Evolutionary conservation across 2,888 invertebrate genomes (phyloP).

Genomic region (Lamellibrachia satsuma): DNA sequence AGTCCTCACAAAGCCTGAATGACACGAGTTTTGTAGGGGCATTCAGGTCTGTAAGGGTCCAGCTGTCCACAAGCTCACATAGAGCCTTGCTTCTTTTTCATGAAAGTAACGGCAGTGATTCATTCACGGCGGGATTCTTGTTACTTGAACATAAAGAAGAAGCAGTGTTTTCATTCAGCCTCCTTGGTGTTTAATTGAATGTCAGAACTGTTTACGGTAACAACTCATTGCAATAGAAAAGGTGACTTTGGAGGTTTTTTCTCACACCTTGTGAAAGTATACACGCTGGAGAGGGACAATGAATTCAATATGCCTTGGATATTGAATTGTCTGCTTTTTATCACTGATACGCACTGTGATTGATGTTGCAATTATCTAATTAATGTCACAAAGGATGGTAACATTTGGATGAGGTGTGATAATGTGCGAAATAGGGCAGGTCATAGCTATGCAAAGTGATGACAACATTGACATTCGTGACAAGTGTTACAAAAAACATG

Average conservation of each 20-base stretch:
- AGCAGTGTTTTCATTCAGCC: not conserved
- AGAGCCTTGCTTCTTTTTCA: not conserved
- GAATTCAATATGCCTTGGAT: not conserved
- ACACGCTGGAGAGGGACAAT: not conserved
- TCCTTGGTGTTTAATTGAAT: not conserved
- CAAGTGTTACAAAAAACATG: not conserved
- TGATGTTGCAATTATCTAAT: not conserved
- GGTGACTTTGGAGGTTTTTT: not conserved
- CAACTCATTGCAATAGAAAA: conserved; percentile 2
- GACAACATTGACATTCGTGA: not conserved
- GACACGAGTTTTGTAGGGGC: not conserved
- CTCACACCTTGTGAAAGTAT: not conserved
- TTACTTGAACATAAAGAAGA: not conserved
- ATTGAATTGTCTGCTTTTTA: not conserved
- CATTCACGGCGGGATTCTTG: not conserved
- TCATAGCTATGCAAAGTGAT: not conserved
- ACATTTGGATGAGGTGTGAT: not conserved
- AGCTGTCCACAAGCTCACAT: not conserved
- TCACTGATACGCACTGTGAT: not conserved
- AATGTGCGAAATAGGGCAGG: not conserved
- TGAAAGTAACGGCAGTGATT: not conserved
- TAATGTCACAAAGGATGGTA: not conserved
- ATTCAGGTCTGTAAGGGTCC: not conserved
- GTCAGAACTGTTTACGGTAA: not conserved
- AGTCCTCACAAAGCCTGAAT: not conserved